Base-by-base conservation (phyloP, 1,140 invertebrate genomes). In the Sycobia sp. region DNA sequence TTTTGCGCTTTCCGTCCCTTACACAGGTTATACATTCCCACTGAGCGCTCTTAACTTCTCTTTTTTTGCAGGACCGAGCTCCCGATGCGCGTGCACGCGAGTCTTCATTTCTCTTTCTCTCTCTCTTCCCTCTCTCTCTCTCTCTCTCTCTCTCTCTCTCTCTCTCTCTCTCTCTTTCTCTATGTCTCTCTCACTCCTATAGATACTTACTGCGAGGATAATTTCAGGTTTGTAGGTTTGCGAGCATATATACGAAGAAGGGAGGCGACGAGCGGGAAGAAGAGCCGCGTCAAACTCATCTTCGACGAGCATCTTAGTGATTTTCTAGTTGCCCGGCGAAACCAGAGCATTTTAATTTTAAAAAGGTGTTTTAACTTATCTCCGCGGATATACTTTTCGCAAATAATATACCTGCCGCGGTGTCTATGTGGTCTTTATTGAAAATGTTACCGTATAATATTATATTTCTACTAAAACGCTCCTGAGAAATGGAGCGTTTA, bases 261-360 rank as follows among this genome's bases (percentile, higher is more conserved):
- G 2, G 20, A 43, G 2, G 22, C 5, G 22, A 46, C 14, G 22
- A 46, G 41, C 20, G 41, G 8, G 36, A 3, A 14, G 11, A 39
- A 39, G 11, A 39, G 11, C 13, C n/a, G 20, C 9, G 43, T 10
- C 4, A 43, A 16, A 43, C 16, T 18, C 5, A 7, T n/a, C 14
- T 53, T 23, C n/a, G 27, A 54, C 18, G 22, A 62, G 50, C 36
- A n/a, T n/a, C n/a, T n/a, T n/a, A 29, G 51, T 62, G 53, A 56
- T 55, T 62, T 62, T 56, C 32, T 62, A 55, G 51, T 62, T 55
- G 43, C 34, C n/a, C n/a, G n/a, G n/a, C n/a, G n/a, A 49, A 25
- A 25, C 36, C 38, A 46, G 49, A 54, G 18, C 32, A 50, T 62
- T 55, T 56, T 62, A 56, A 62, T 62, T 62, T 62, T 49, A 9